Conservation (phyloP, 2,797 vertebrate genomes). For the Halcyon smyrnensis region DNA sequence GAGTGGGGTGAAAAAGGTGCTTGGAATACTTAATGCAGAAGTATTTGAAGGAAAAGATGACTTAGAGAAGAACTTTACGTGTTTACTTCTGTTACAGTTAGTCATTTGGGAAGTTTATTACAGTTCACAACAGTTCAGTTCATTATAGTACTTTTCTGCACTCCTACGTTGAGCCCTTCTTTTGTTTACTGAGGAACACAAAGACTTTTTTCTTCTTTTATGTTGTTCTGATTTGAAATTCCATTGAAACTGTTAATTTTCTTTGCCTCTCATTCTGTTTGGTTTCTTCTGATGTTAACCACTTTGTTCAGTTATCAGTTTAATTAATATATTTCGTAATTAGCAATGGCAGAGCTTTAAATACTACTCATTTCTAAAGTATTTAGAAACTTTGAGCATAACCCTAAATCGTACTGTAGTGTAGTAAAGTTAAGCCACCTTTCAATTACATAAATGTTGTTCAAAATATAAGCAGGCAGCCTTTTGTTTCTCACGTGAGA, state of each 20-base stretch:
- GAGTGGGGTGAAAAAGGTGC: rapidly evolving
- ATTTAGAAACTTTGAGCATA: not conserved
- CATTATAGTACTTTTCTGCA: not conserved
- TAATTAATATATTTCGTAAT: conserved; percentile 46
- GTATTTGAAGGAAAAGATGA: not conserved
- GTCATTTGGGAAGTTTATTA: not conserved
- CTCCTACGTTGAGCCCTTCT: not conserved
- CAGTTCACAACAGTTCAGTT: not conserved
- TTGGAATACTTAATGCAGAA: not conserved
- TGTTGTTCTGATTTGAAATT: not conserved
- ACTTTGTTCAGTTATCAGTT: conserved; percentile 55
- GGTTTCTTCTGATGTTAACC: conserved; percentile 39
- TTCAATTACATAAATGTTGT: not conserved
- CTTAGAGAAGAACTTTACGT: not conserved
- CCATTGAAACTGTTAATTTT: conserved; percentile 41
- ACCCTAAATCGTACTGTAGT: not conserved
- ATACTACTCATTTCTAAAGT: not conserved
- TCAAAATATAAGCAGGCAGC: not conserved
- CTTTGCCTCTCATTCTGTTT: not conserved
- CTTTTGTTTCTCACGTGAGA: not conserved
- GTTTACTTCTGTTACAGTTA: not conserved
- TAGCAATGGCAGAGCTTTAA: not conserved
- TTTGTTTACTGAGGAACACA: not conserved
- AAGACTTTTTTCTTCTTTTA: not conserved
- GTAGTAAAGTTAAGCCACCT: not conserved